These are phyloP conservation scores for Pocillopora grandis DNA, from an alignment of 92 coral and sea anemone species.

Conservation along the genomic window DNA sequence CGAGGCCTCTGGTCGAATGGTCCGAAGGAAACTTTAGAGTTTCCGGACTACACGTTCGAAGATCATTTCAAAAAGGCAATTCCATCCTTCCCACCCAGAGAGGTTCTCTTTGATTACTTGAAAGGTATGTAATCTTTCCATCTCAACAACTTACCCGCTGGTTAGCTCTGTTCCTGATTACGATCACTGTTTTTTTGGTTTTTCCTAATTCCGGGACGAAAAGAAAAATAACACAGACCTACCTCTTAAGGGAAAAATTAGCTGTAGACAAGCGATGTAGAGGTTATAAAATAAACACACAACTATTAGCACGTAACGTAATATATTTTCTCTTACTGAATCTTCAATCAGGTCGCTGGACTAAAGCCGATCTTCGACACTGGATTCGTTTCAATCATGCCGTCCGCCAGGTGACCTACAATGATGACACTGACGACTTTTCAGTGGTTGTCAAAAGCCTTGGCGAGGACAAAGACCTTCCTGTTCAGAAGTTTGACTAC, in stretches of 20 bases:
- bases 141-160: background rate
- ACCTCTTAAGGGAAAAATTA: no score
- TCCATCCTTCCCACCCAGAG: constrained; percentile 65
- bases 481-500: constrained; percentile 50
- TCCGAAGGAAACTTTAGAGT: constrained; percentile 58
- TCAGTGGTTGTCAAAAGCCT: constrained; percentile 50
- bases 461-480: constrained; percentile 43
- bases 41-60: constrained; percentile 69
- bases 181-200: background rate
- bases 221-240: no score
- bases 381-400: constrained; percentile 50
- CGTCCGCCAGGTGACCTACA: constrained; percentile 47
- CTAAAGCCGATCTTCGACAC: constrained; percentile 26
- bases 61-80: constrained; percentile 64
- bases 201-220: no score
- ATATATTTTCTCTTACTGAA: background rate
- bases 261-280: no score
- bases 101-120: constrained; percentile 58
- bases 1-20: constrained; percentile 57
- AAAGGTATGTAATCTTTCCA: constrained; percentile 35
- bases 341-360: constrained; percentile 36
- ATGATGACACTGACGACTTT: constrained; percentile 45
- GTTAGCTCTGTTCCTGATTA: background rate
- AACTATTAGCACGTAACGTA: no score
- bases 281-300: no score